phyloP scores from a whole-genome alignment of 2,888 invertebrate species.

The Liopterus haemorrhoidalis region DNA sequence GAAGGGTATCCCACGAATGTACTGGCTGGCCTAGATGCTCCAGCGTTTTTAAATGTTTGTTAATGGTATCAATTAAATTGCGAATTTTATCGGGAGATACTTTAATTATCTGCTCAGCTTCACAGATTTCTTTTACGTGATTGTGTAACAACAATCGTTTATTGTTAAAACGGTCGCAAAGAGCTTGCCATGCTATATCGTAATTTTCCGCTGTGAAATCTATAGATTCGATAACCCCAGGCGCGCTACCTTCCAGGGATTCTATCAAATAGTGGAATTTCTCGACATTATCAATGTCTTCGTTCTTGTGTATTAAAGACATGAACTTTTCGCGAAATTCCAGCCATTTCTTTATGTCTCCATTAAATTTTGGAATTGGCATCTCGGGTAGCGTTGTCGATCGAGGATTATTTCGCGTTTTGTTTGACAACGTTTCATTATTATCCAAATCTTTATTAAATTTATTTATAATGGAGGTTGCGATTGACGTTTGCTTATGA shows the following conservation, averaged over 20 bases:
- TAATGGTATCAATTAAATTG: neutral
- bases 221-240: neutral
- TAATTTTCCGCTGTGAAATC: neutral
- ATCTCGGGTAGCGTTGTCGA: conserved; percentile 6
- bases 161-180: neutral
- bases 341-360: neutral
- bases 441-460: too few relatives aligned
- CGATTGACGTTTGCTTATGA: too few relatives aligned
- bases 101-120: neutral
- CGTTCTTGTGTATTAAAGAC: neutral
- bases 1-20: neutral
- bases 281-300: neutral
- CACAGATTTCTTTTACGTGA: conserved; percentile 1
- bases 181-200: neutral
- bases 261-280: conserved; percentile 6
- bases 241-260: neutral
- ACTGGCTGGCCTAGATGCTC: neutral
- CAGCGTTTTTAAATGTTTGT: neutral
- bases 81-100: neutral
- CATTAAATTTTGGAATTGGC: neutral
- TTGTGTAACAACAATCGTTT: neutral
- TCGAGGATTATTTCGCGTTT: too few relatives aligned
- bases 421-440: too few relatives aligned
- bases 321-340: neutral
- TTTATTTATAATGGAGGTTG: too few relatives aligned